These are phyloP conservation scores for Drosophila arizonae DNA, from an alignment of 1,140 invertebrate species.

Conservation along the genomic window DNA sequence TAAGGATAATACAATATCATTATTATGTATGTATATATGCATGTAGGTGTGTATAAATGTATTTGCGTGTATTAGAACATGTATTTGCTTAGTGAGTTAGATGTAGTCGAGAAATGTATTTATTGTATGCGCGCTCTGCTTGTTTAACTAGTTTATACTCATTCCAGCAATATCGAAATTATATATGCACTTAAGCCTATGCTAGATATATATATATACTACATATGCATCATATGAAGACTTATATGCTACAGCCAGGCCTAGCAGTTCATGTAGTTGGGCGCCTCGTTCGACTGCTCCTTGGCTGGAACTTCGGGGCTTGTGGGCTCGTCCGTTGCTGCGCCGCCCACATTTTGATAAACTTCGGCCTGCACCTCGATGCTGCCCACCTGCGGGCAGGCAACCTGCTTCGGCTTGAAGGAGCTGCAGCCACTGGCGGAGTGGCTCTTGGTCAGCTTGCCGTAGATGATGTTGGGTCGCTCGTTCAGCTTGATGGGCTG, in stretches of 20 bases:
- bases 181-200: constrained; percentile 37
- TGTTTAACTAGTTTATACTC: constrained; percentile 77
- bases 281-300: constrained; percentile 35
- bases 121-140: constrained; percentile 14
- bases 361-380: constrained; percentile 77
- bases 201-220: constrained; percentile 20
- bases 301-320: constrained; percentile 8
- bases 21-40: neutral
- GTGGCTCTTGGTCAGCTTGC: constrained; percentile 68
- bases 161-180: constrained; percentile 59
- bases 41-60: too few species aligned
- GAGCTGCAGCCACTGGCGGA: constrained; percentile 70
- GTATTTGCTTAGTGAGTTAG: constrained; percentile 15
- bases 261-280: constrained; percentile 82
- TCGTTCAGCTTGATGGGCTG: constrained; percentile 82
- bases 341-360: constrained; percentile 73
- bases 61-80: constrained; percentile 1
- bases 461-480: constrained; percentile 76
- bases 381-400: constrained; percentile 64
- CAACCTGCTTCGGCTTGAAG: constrained; percentile 75
- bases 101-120: constrained; percentile 27
- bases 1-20: constrained; percentile 39
- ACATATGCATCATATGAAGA: constrained; percentile 9
- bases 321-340: constrained; percentile 30
- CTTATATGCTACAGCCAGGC: constrained; percentile 25